Percentiles rank a stretch among this genome's conserved stretches.
phyloP scores from a whole-genome alignment of 1,140 invertebrate genomes.

The Hesperophylax magnus region DNA sequence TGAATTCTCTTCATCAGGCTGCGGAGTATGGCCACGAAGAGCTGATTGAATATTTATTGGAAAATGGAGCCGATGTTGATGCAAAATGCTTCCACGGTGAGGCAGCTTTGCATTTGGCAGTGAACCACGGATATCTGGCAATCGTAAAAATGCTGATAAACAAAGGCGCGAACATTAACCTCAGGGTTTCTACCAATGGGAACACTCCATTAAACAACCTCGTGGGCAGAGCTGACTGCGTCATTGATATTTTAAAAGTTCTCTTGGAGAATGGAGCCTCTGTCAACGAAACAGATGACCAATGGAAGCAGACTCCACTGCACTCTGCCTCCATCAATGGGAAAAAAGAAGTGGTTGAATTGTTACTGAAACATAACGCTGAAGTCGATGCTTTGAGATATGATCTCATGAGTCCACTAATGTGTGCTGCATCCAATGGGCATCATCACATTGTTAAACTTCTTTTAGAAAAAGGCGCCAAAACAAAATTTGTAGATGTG shows the following conservation, averaged over 20 bases:
- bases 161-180: neutral
- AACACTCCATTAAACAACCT: neutral
- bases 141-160: neutral
- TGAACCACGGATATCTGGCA: neutral
- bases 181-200: neutral
- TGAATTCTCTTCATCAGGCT: neutral
- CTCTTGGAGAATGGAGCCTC: slow-evolving; percentile 2
- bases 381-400: neutral
- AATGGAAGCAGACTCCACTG: neutral
- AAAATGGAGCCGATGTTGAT: neutral
- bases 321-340: neutral
- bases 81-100: neutral
- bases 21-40: slow-evolving; percentile 1
- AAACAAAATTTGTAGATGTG: neutral
- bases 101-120: neutral
- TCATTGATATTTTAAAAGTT: neutral
- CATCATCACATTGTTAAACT: neutral
- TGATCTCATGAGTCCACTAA: neutral
- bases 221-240: neutral
- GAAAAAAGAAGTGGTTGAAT: neutral
- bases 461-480: neutral
- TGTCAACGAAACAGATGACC: neutral
- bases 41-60: neutral
- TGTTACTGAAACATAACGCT: slow-evolving; percentile 1
- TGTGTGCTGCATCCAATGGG: neutral